Evolutionary conservation across 2,888 invertebrate species (phyloP).

Genomic region (Cynaeus angustus): DNA sequence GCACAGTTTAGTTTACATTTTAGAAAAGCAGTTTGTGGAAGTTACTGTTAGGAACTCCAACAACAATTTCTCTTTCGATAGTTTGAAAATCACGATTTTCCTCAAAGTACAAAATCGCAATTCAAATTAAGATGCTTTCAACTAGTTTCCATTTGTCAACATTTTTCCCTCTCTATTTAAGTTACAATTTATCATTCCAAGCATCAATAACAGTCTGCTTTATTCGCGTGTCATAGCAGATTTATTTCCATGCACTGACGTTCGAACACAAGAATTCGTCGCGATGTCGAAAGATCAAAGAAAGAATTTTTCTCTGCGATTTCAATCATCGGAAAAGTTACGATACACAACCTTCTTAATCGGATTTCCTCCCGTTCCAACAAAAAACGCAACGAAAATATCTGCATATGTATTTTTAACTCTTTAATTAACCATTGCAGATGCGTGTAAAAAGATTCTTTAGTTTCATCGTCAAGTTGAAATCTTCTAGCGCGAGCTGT

Average conservation of each 20-base stretch:
- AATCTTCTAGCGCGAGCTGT: not conserved
- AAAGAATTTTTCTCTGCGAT: not conserved
- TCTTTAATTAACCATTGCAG: not conserved
- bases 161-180: no score
- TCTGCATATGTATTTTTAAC: not conserved
- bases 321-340: no score
- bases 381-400: no score
- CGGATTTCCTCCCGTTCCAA: no score
- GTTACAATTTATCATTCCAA: not conserved
- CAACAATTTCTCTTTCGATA: no score
- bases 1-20: no score
- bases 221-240: not conserved
- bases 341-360: no score
- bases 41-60: no score
- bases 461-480: not conserved
- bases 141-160: not conserved
- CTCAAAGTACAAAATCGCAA: not conserved
- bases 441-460: no score
- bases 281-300: slow-evolving; percentile 4
- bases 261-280: not conserved
- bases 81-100: no score
- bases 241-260: not conserved
- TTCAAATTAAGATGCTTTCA: not conserved
- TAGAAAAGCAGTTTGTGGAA: no score
- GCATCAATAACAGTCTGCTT: not conserved